Evolutionary conservation across 2,888 invertebrate species (phyloP), one percentile per base, ranked within the genome.

Genomic region (Volucella bombylans): DNA sequence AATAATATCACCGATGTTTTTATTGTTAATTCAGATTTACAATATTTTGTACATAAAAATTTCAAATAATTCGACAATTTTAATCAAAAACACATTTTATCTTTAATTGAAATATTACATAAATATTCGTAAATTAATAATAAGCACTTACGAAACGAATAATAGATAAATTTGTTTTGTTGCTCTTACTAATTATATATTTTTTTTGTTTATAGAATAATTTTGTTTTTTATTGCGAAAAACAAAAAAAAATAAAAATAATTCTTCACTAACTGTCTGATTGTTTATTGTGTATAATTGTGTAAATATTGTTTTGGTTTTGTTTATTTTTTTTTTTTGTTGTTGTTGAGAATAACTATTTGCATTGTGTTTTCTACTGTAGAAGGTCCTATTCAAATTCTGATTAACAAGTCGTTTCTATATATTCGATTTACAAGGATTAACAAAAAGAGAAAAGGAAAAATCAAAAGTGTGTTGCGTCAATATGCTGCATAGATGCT

Each of bases 1-100:
- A 85, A 81, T 81, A 85, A 85, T 85, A 85, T 85, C 85, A 85
- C 85, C 81, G 85, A 85, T 85, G 85, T 80, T 85, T 85, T 85
- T 85, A 85, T 85, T 85, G 67, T 85, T 85, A 77, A 85, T 85
- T 83, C 69, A 83, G 59, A 83, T 83, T 76, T 81, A 85, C 71
- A 80, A 77, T 71, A 72, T 72, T 81, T 85, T 85, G 81, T 85
- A 85, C 76, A 85, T 74, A 74, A 83, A 71, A 80, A 73, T 74
- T 62, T 76, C 4, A 85, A 85, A 69, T 67, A 38, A 78, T 50
- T 59, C 10, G 15, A 71, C 55, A 78, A 47, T 57, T 50, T 49
- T 31, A 74, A 64, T 50, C 6, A 31, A 49, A 64, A 82, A 55
- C 41, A 73, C 50, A 65, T 55, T 43, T 39, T 47, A 39, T 14